These are phyloP conservation scores for Lasioglossum morio DNA, from an alignment of 2,888 invertebrate genomes.

Conservation along the genomic window DNA sequence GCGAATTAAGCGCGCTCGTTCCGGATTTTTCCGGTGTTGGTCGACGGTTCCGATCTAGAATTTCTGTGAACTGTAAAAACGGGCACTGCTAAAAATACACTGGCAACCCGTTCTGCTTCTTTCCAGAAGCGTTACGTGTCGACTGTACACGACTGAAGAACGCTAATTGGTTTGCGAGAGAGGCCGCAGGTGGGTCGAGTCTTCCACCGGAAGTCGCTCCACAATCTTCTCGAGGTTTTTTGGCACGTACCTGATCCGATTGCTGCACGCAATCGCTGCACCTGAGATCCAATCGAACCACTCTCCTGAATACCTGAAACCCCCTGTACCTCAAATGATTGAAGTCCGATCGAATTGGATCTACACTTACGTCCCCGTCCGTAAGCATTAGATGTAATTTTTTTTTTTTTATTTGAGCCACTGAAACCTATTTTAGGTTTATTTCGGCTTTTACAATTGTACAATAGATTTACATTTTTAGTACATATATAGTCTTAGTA, in stretches of 20 bases:
- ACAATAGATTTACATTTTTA: no score
- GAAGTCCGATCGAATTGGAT: background rate
- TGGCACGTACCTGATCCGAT: background rate
- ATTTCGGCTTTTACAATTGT: no score
- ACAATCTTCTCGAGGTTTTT: background rate
- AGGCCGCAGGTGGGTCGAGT: conserved; percentile 14
- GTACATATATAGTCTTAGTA: no score
- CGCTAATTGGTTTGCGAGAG: conserved; percentile 12
- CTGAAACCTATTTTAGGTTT: no score
- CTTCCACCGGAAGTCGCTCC: background rate
- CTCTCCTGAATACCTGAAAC: background rate
- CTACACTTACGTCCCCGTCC: no score
- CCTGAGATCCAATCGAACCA: background rate
- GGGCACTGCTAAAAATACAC: conserved; percentile 1
- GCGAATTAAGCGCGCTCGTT: background rate
- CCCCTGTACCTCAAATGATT: background rate
- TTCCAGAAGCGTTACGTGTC: background rate
- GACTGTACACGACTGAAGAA: background rate
- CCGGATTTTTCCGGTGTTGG: background rate
- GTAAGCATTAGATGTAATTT: background rate
- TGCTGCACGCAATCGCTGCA: background rate
- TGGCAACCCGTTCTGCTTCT: background rate
- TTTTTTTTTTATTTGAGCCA: no score
- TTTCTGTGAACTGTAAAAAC: background rate
- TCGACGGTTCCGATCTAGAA: background rate